Percentiles rank a stretch among this genome's conserved stretches.
These are phyloP conservation scores for Crepidodera aurea DNA, from an alignment of 2,888 invertebrate genomes.

Conservation along the genomic window DNA sequence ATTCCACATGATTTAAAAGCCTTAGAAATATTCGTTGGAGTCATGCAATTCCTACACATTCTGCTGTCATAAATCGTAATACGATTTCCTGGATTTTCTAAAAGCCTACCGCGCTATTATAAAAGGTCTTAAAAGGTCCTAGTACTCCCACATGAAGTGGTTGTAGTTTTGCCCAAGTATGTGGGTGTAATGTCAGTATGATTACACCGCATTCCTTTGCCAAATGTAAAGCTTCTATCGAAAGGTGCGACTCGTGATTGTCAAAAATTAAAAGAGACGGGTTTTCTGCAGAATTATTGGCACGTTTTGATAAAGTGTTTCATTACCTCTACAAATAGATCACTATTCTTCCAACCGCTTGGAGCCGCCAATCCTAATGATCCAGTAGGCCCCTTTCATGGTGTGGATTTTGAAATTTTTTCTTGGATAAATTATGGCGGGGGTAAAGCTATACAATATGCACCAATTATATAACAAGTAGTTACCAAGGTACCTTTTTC, in stretches of 20 bases:
- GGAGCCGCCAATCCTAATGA: background rate
- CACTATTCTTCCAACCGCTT: conserved; percentile 15
- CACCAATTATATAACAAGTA: conserved; percentile 21
- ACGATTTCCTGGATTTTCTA: conserved; percentile 51
- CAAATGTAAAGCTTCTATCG: background rate
- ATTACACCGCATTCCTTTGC: conserved; percentile 1
- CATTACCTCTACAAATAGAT: conserved; percentile 34
- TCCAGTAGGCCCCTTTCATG: conserved; percentile 14
- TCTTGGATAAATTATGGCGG: no score
- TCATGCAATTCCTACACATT: conserved; percentile 48
- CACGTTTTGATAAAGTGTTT: conserved; percentile 23
- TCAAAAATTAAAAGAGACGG: conserved; percentile 4
- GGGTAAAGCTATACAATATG: conserved; percentile 10
- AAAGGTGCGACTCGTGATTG: background rate
- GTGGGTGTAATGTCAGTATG: conserved; percentile 13
- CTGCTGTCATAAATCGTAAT: conserved; percentile 58
- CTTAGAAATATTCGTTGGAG: conserved; percentile 51
- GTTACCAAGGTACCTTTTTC: conserved; percentile 20
- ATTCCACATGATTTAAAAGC: conserved; percentile 54
- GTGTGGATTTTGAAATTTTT: conserved; percentile 16
- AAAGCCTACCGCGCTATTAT: conserved; percentile 46
- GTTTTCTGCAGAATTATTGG: conserved; percentile 23
- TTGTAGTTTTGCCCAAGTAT: conserved; percentile 19
- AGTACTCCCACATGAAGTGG: conserved; percentile 20
- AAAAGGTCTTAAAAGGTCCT: conserved; percentile 7